Evolutionary conservation across 2,888 invertebrate genomes (phyloP).

Genomic region (Polydesmus complanatus): DNA sequence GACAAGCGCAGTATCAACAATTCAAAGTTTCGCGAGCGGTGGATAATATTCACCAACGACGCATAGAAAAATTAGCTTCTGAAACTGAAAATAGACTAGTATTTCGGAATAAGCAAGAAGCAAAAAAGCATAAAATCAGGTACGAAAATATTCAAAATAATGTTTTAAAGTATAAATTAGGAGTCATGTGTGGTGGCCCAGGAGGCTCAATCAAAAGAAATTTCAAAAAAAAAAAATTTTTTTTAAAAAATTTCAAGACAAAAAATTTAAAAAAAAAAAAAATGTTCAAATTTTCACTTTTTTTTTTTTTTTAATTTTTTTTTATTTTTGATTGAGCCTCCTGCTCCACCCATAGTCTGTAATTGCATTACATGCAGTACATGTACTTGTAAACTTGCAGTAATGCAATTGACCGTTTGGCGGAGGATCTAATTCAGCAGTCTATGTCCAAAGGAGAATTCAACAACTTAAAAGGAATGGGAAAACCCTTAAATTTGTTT

Average conservation of each 20-base stretch:
- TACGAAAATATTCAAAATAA: constrained; percentile 26
- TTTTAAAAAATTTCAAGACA: no score
- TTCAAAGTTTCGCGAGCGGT: constrained; percentile 53
- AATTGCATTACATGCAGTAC: no score
- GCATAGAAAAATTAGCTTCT: constrained; percentile 32
- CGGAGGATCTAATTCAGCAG: constrained; percentile 82
- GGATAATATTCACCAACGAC: constrained; percentile 46
- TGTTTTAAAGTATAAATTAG: background rate
- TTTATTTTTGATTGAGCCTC: no score
- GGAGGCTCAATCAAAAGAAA: no score
- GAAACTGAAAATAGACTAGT: constrained; percentile 46
- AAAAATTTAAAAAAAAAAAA: background rate
- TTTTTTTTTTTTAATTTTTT: background rate
- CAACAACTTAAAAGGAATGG: constrained; percentile 62
- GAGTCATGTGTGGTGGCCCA: no score
- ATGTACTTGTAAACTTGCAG: constrained; percentile 28
- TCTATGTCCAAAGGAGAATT: constrained; percentile 83
- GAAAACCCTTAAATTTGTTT: constrained; percentile 59
- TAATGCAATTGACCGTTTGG: constrained; percentile 69
- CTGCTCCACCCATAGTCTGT: no score
- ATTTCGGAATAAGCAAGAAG: constrained; percentile 46
- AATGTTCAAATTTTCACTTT: background rate
- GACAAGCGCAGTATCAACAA: constrained; percentile 62
- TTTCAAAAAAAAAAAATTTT: no score
- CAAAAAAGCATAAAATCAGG: constrained; percentile 59